Evolutionary conservation across 2,888 invertebrate genomes (phyloP), one percentile per base, ranked within the genome.

Genomic region (Neoitamus cyanurus): DNA sequence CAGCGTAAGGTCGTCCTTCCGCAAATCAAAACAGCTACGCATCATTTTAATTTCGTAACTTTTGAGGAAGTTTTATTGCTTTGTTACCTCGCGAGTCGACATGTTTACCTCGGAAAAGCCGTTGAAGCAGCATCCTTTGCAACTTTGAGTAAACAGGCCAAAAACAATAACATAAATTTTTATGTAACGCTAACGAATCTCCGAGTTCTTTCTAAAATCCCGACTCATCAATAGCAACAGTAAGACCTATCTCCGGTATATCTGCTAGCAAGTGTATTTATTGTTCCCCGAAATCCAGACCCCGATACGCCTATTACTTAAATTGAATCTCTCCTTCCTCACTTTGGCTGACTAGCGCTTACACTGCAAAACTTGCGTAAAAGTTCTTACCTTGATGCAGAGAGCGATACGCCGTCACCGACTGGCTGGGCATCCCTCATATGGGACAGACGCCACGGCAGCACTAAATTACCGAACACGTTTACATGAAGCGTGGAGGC

Each of bases 401-500:
- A 69, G 48, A 31, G 69, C 30, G 34, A 58, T 34, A 69, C 15
- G 70, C 11, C n/a, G 70, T 28, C 70, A 36, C n/a, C 58, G 58
- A 42, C 34, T 42, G 73, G 78, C 83, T 58, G 25, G 84, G 73
- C 78, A 78, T 82, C 80, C 70, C 36, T 75, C 85, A 83, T 84
- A 69, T 46, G 82, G 80, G 48, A 34, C 36, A 82, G 86, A 85
- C 86, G 86, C 86, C 86, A 86, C 9, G 30, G 58, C 25, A 77
- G 86, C 77, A 83, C 85, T 85, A 86, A 85, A 85, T 86, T 86
- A 86, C 85, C 80, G 83, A 75, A 84, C 82, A 85, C 82, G 84
- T 86, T 85, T 85, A 84, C 82, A 42, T 89, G 87, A 88, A 88
- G 87, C 87, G 87, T 87, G 88, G 88, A 88, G 88, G 87, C 86